phyloP scores from a whole-genome alignment of 2,113 vertebrate species.

The Rhombomys opimus region DNA sequence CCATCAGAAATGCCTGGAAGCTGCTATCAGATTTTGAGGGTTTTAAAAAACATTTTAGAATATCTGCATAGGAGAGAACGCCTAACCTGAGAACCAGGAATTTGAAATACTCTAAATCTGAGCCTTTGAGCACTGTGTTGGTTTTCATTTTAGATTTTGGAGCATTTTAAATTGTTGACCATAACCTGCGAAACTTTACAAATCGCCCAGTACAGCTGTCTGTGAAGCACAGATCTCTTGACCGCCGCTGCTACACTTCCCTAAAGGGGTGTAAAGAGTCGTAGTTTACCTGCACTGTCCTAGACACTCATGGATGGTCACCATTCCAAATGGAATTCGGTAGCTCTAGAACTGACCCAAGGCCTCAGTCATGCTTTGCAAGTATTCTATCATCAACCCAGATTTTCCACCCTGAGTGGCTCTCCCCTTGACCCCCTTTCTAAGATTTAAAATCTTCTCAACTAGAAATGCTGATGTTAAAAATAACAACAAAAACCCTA shows the following conservation, averaged over 20 bases:
- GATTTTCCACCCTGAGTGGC: not conserved
- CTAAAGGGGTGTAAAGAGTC: not conserved
- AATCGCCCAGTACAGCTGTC: not conserved
- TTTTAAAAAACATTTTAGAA: not conserved
- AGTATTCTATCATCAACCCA: too few relatives aligned
- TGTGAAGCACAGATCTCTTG: conserved; percentile 7
- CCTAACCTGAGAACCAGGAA: not conserved
- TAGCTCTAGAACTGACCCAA: not conserved
- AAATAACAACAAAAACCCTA: not conserved
- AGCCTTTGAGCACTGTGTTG: not conserved
- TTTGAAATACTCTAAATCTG: not conserved
- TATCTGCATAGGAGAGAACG: not conserved
- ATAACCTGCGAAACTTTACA: not conserved
- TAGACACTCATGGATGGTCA: not conserved
- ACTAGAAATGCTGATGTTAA: not conserved
- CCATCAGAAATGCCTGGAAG: not conserved
- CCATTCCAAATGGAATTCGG: not conserved
- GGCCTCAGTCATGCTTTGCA: not conserved
- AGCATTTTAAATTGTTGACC: not conserved
- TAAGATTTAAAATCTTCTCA: conserved; percentile 29
- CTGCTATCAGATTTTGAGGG: not conserved
- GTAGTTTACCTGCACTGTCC: not conserved
- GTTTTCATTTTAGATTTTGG: not conserved
- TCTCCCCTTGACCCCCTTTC: not conserved
- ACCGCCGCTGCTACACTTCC: not conserved